A percentile compares a stretch with the other conserved stretches of the same genome.
Evolutionary conservation across 2,797 vertebrate genomes (phyloP).

Genomic region (Serranus cabrilla): DNA sequence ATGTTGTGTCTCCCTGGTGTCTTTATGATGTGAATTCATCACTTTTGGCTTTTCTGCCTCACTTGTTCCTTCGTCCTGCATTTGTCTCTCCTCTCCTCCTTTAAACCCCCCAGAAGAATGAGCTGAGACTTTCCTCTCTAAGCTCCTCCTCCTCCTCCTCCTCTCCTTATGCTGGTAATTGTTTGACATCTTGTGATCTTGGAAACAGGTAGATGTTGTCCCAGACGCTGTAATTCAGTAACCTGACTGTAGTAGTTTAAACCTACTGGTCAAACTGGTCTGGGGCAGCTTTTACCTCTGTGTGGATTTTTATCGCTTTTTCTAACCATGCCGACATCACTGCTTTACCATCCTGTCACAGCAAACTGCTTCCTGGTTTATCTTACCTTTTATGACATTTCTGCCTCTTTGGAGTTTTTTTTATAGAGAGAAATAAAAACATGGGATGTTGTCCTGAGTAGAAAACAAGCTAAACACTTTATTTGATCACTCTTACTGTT

Average conservation of each 20-base stretch:
- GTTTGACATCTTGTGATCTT: slow-evolving; percentile 73
- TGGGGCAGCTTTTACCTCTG: slow-evolving; percentile 62
- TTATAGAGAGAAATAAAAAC: not conserved
- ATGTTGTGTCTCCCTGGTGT: slow-evolving; percentile 26
- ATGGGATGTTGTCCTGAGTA: not conserved
- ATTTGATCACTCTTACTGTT: no score
- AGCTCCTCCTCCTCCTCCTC: slow-evolving; percentile 88
- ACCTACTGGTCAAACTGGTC: slow-evolving; percentile 12
- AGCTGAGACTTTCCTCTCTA: slow-evolving; percentile 89
- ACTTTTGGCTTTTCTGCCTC: slow-evolving; percentile 58
- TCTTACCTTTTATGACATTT: not conserved
- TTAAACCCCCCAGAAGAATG: slow-evolving; percentile 87
- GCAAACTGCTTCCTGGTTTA: not conserved
- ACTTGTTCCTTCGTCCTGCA: slow-evolving; percentile 62
- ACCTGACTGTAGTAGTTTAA: not conserved
- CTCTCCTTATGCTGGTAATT: slow-evolving; percentile 85
- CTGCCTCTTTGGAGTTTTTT: not conserved
- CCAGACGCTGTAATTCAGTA: slow-evolving; percentile 28
- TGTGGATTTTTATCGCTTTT: slow-evolving; percentile 49
- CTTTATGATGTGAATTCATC: slow-evolving; percentile 57
- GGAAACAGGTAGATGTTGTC: slow-evolving; percentile 53
- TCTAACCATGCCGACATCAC: slow-evolving; percentile 51
- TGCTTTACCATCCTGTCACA: slow-evolving; percentile 55
- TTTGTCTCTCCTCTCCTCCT: slow-evolving; percentile 61
- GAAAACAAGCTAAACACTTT: no score